Base-by-base conservation (phyloP, 2,888 invertebrate species). In the Polyommatus icarus region DNA sequence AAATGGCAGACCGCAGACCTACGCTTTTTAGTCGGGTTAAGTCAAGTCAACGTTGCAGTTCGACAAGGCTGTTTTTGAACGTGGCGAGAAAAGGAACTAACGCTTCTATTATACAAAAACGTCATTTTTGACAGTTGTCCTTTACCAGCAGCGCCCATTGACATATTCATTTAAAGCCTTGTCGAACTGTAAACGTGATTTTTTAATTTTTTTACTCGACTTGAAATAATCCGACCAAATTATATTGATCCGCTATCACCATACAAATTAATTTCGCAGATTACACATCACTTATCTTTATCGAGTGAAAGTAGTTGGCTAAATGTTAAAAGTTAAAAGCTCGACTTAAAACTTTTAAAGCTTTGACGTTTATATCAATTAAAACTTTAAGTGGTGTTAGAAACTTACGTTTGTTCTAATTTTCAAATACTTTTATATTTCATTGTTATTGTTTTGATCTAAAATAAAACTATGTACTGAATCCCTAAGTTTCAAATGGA, bases 311-410 rank as follows among this genome's bases (percentile, higher is more conserved):
- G 67, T 67, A 67, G 10, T 67, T 67, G 6, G 61, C 61, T 32
- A 15, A 67, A 67, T 67, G 67, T 67, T 32, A 67, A 67, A 67
- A 29, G 67, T 67, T 67, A 67, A 67, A 67, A 29, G 67, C 67
- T 29, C 29, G 6, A 67, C 67, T 67, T 20, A 32, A 61, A 61
- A 15, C 15, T 32, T 67, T 67, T 67, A 67, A 67, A 67, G 15
- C 24, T 29, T 59, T 59, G n/a, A 59, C 61, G 20, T 67, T 67
- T 24, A 67, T 67, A 67, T 32, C 67, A 32, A 67, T 67, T 67
- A 15, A 18, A 67, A 67, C 67, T 67, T 29, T 29, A 32, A 67
- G 67, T 29, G 67, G 12, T 67, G 6, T 29, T 20, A 67, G 1
- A 29, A 67, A 67, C 29, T 67, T 32, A 67, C 29, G 1, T 6